phyloP scores from a whole-genome alignment of 2,888 invertebrate species.

The Orthosia gothica region DNA sequence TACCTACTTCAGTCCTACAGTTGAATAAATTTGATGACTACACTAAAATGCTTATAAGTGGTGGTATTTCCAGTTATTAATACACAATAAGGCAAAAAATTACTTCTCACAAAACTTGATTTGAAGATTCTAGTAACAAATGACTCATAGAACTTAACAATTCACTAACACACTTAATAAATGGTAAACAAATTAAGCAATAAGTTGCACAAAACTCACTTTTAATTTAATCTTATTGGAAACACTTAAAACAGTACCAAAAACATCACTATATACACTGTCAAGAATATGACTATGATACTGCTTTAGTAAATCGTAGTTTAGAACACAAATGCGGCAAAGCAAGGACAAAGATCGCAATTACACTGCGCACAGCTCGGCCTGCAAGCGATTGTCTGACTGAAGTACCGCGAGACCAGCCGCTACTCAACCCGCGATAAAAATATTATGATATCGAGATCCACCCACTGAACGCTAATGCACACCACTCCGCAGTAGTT shows the following conservation, averaged over 20 bases:
- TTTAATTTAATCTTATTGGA: constrained; percentile 16
- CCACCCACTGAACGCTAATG: constrained; percentile 82
- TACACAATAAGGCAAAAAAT: constrained; percentile 25
- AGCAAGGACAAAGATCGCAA: constrained; percentile 69
- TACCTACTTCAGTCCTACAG: background rate
- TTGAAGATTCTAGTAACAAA: constrained; percentile 47
- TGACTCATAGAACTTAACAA: constrained; percentile 56
- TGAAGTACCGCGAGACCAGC: constrained; percentile 63
- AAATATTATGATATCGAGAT: constrained; percentile 80
- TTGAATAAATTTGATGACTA: constrained; percentile 1
- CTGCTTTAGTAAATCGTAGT: constrained; percentile 29
- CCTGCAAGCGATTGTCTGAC: constrained; percentile 52
- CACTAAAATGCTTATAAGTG: constrained; percentile 7
- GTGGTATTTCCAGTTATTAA: constrained; percentile 34
- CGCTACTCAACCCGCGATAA: constrained; percentile 72
- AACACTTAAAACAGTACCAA: constrained; percentile 40
- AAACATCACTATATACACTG: constrained; percentile 45
- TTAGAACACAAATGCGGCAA: constrained; percentile 41
- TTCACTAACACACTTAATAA: constrained; percentile 27
- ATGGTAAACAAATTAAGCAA: constrained; percentile 27
- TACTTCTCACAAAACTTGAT: constrained; percentile 47
- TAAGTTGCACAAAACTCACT: constrained; percentile 51
- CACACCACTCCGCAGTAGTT: constrained; percentile 71
- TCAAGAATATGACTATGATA: constrained; percentile 37
- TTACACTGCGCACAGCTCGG: constrained; percentile 51